These are phyloP conservation scores for Hypolimnas misippus DNA, from an alignment of 2,888 invertebrate species.

Conservation along the genomic window DNA sequence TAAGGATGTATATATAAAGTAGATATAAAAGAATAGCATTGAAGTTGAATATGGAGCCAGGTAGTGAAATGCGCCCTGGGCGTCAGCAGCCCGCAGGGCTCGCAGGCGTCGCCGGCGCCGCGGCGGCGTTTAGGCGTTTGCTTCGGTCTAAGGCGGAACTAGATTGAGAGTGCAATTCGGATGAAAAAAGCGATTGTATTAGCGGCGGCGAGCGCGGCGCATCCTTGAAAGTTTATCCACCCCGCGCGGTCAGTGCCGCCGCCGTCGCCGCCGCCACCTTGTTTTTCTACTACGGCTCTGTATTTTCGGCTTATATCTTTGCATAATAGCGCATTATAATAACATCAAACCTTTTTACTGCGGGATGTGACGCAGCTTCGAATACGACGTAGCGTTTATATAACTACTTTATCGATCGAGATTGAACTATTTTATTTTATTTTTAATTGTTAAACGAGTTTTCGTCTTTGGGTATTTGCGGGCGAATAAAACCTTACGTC, in stretches of 20 bases:
- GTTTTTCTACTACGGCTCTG: constrained; percentile 48
- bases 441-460: neutral
- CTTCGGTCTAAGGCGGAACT: constrained; percentile 44
- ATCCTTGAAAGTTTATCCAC: constrained; percentile 74
- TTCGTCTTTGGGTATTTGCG: neutral
- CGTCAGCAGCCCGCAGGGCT: neutral
- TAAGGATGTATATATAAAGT: too few relatives aligned
- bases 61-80: too few relatives aligned
- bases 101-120: constrained; percentile 20
- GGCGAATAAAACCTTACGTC: neutral
- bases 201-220: constrained; percentile 46
- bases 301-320: constrained; percentile 54
- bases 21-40: neutral
- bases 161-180: constrained; percentile 55
- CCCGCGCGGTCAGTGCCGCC: constrained; percentile 63
- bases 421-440: neutral
- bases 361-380: neutral
- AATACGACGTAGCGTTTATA: neutral
- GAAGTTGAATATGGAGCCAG: neutral
- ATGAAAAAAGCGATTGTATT: constrained; percentile 45
- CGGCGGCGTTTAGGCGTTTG: neutral
- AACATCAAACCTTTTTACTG: constrained; percentile 4
- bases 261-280: constrained; percentile 49
- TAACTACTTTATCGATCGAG: neutral
- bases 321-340: constrained; percentile 37